Evolutionary conservation across 1,140 invertebrate species (phyloP).

Genomic region (Zaprionus tsacasi): DNA sequence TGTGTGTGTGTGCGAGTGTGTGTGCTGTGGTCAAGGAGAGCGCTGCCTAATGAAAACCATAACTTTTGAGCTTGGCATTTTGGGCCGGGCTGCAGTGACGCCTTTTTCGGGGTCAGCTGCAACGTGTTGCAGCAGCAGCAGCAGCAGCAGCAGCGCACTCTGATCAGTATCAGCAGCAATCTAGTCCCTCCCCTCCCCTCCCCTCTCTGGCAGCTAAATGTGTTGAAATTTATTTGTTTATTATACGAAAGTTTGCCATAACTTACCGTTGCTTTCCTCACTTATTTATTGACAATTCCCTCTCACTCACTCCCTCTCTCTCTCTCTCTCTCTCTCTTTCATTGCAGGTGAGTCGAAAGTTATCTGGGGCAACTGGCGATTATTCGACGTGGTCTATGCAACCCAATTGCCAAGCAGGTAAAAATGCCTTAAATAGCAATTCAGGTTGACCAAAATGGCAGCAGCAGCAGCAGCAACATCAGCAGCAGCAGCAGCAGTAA

Average conservation of each 20-base stretch:
- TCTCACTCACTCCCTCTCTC: not conserved
- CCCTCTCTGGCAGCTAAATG: not conserved
- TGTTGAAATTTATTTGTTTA: conserved; percentile 1
- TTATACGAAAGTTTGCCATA: not conserved
- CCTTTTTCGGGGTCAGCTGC: conserved; percentile 49
- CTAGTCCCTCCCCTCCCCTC: too few relatives aligned
- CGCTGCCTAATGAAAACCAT: conserved; percentile 72
- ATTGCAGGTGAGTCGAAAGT: conserved; percentile 68
- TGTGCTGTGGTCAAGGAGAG: not conserved
- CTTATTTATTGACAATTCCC: conserved; percentile 1
- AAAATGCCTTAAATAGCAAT: conserved; percentile 67
- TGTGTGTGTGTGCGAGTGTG: conserved; percentile 26
- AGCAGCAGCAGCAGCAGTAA: conserved; percentile 16
- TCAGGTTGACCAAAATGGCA: conserved; percentile 36
- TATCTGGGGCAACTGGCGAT: conserved; percentile 39
- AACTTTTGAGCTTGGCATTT: conserved; percentile 69
- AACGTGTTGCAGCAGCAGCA: not conserved
- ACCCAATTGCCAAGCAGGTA: conserved; percentile 51
- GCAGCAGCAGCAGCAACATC: conserved; percentile 11
- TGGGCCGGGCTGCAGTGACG: conserved; percentile 39
- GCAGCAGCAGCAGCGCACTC: too few relatives aligned
- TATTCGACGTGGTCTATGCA: conserved; percentile 32
- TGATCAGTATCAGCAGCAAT: too few relatives aligned
- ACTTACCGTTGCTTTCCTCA: not conserved
- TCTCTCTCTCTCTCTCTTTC: conserved; percentile 4